These are phyloP conservation scores for Drosophila oshimai DNA, from an alignment of 1,140 invertebrate genomes.

Conservation along the genomic window DNA sequence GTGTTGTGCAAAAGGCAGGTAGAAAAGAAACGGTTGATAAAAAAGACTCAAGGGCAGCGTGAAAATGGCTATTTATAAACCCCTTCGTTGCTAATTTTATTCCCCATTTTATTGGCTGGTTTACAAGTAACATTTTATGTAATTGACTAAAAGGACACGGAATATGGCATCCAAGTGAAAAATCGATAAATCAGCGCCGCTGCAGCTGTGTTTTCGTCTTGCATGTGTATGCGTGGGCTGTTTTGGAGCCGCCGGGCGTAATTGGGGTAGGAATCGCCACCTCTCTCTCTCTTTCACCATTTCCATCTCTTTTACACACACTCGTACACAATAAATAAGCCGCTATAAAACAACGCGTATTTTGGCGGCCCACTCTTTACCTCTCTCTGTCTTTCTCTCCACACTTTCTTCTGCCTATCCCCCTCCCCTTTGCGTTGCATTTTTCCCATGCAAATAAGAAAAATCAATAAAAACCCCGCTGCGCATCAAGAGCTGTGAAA, in stretches of 20 bases:
- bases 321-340: conserved; percentile 18
- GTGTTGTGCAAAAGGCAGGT: conserved; percentile 54
- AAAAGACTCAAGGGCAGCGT: conserved; percentile 64
- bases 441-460: conserved; percentile 59
- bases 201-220: conserved; percentile 54
- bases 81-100: conserved; percentile 16
- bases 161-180: conserved; percentile 49
- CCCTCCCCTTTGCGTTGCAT: conserved; percentile 25
- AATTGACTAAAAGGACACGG: conserved; percentile 47
- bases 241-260: conserved; percentile 58
- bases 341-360: conserved; percentile 28
- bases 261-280: conserved; percentile 47
- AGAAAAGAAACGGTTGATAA: conserved; percentile 50
- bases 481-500: conserved; percentile 44
- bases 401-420: neutral
- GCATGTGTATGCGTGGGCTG: conserved; percentile 57
- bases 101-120: neutral
- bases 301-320: neutral
- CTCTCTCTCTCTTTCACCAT: neutral
- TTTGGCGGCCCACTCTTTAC: conserved; percentile 39
- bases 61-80: conserved; percentile 44
- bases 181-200: conserved; percentile 79
- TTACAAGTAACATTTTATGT: conserved; percentile 50
- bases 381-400: conserved; percentile 1
- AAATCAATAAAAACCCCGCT: conserved; percentile 64